Conservation (phyloP, 2,888 invertebrate species). For the Deroplatys truncata region DNA sequence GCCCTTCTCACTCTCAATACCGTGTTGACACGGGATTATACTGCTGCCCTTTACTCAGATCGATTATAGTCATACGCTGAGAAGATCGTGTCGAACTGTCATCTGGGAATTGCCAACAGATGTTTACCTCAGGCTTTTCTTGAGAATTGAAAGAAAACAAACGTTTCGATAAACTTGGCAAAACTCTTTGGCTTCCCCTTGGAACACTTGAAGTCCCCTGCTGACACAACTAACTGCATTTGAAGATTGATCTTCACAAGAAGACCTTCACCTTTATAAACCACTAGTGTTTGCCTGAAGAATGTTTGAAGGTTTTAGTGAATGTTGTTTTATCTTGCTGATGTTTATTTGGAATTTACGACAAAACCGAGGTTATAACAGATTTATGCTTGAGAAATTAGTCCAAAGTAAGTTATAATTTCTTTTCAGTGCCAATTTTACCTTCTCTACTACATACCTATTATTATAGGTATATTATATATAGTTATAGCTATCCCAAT, state of each 20-base stretch:
- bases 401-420: too few species aligned
- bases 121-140: background rate
- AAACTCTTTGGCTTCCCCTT: background rate
- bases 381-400: too few species aligned
- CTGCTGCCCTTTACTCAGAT: slow-evolving; percentile 6
- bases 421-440: too few species aligned
- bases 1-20: slow-evolving; percentile 3
- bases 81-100: background rate
- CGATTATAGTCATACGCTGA: slow-evolving; percentile 20
- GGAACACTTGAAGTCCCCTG: background rate
- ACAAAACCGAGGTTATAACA: too few species aligned
- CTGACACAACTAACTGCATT: background rate
- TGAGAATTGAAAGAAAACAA: background rate
- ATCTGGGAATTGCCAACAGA: background rate
- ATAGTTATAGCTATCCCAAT: too few species aligned
- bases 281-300: background rate
- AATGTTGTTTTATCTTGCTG: too few species aligned
- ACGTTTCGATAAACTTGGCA: background rate
- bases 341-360: too few species aligned
- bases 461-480: too few species aligned
- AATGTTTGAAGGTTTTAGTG: background rate
- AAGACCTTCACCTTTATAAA: background rate
- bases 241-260: background rate
- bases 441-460: too few species aligned
- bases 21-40: slow-evolving; percentile 23